phyloP scores from a whole-genome alignment of 2,888 invertebrate genomes.

The Oscheius sp. region DNA sequence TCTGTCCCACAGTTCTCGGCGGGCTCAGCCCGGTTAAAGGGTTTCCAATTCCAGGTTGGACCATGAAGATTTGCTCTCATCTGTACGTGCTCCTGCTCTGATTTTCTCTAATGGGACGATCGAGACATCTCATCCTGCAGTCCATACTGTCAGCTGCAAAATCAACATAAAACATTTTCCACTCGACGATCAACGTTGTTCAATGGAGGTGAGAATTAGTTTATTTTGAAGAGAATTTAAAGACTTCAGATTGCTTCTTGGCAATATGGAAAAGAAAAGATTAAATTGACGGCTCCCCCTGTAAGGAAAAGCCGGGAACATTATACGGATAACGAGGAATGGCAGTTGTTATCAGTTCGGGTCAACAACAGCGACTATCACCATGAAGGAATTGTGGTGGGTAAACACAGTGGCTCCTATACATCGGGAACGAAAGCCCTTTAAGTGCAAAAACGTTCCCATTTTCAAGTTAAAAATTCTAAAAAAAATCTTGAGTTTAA shows the following conservation, averaged over 20 bases:
- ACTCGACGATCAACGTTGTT: slow-evolving; percentile 65
- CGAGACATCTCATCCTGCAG: slow-evolving; percentile 65
- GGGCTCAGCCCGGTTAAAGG: slow-evolving; percentile 50
- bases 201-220: slow-evolving; percentile 59
- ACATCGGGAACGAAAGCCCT: slow-evolving; percentile 15
- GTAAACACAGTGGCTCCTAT: slow-evolving; percentile 4
- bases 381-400: slow-evolving; percentile 66
- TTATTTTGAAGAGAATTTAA: background rate
- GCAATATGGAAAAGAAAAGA: slow-evolving; percentile 69
- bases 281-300: slow-evolving; percentile 63
- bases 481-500: background rate
- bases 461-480: background rate
- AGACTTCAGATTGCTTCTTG: slow-evolving; percentile 67
- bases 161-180: slow-evolving; percentile 67
- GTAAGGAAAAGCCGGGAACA: slow-evolving; percentile 63
- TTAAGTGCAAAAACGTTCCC: too few species aligned
- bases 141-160: slow-evolving; percentile 69
- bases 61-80: slow-evolving; percentile 68
- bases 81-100: slow-evolving; percentile 63
- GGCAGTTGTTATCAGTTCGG: slow-evolving; percentile 64
- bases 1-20: slow-evolving; percentile 25
- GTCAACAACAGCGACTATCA: slow-evolving; percentile 64
- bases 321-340: slow-evolving; percentile 67
- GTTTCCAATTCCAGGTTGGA: slow-evolving; percentile 66
- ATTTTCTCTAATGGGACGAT: slow-evolving; percentile 67